Base-by-base conservation (phyloP, 2,888 invertebrate species). In the Ormyrus thymus region DNA sequence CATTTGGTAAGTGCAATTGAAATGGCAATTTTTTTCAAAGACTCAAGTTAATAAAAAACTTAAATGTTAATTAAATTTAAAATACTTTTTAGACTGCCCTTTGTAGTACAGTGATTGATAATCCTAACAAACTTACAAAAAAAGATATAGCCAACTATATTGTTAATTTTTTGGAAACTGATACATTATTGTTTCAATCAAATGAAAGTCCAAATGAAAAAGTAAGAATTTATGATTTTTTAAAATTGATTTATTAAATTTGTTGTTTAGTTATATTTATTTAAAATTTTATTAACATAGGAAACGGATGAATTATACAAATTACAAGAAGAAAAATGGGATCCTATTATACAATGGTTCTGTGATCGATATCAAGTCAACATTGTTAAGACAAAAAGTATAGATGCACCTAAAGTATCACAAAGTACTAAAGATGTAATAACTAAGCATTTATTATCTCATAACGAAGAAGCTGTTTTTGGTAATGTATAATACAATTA, bases 81-180 rank as follows among this genome's bases (percentile, higher is more conserved):
- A 15, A 46, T n/a, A 10, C 48, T 56, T 91, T 91, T 82, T 91
- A 96, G 94, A 98, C 97, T 10, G 94, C 96, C 0, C 90, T 99
- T 51, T 96, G 97, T 86, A 98, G 97, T 86, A 98, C 97, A 43
- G 94, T 95, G 48, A 90, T 97, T 81, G 99, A 99, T 89, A 99
- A 99, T 92, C 98, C 98, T 7, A 95, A 95, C 83, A 94, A 94
- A 84, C 91, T 95, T 80, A 94, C 93, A 4, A 94, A 94, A 87
- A 92, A 93, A 84, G 95, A 96, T 86, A 93, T 97, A 86, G 94
- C 95, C 0, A 93, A 93, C 86, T 94, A 95, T 86, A 92, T 98
- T 82, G 89, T 97, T 1, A 96, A 96, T 84, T 97, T 93, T 88
- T 90, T 96, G 64, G 93, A 95, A 82, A 95, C 96, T 3, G 97